Conservation (phyloP, 2,888 invertebrate genomes). For the Microctonus brassicae region DNA sequence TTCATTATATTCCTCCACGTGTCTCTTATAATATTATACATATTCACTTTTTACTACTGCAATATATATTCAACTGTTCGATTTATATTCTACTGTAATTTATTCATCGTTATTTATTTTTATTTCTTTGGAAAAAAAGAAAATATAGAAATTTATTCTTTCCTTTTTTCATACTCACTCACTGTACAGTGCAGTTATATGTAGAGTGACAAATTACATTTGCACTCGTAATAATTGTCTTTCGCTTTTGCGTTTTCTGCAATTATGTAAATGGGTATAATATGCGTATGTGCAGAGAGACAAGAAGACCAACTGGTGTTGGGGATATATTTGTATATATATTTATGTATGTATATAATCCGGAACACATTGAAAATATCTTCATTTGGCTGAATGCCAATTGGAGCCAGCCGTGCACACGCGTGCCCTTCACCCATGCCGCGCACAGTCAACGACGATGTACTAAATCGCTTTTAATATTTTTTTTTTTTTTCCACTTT, state of each 20-base stretch:
- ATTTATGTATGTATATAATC: constrained; percentile 38
- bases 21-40: background rate
- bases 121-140: background rate
- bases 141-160: too few species aligned
- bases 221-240: background rate
- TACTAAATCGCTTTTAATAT: constrained; percentile 65
- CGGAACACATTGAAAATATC: constrained; percentile 63
- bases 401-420: constrained; percentile 55
- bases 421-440: constrained; percentile 66
- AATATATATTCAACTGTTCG: background rate
- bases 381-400: constrained; percentile 65
- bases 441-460: constrained; percentile 49
- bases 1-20: constrained; percentile 15
- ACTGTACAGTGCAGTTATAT: background rate
- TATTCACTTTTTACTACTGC: background rate
- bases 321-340: background rate
- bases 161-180: too few species aligned
- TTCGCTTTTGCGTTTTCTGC: background rate
- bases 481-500: constrained; percentile 47
- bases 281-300: background rate
- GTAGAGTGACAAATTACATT: constrained; percentile 21
- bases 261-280: constrained; percentile 3
- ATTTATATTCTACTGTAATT: background rate
- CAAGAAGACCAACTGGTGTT: background rate
- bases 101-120: background rate